These are phyloP conservation scores for Thripadectes ignobilis DNA, from an alignment of 2,797 vertebrate genomes.

Conservation along the genomic window DNA sequence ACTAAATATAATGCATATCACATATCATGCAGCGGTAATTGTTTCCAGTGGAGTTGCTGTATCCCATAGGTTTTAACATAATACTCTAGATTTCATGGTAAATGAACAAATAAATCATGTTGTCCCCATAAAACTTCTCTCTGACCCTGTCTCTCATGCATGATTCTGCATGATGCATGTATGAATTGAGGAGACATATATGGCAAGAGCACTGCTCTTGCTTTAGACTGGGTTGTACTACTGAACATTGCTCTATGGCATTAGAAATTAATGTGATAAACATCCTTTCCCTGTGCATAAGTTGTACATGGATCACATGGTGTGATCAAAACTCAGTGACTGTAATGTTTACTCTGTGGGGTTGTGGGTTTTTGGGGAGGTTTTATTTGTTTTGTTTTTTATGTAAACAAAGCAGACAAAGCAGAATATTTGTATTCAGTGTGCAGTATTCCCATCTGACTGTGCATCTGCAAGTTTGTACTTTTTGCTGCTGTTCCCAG, in stretches of 20 bases:
- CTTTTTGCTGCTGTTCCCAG: neutral
- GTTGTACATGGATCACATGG: neutral
- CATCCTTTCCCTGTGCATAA: neutral
- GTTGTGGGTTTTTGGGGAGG: neutral
- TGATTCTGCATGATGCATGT: neutral
- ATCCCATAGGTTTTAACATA: conserved; percentile 36
- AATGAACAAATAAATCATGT: conserved; percentile 39
- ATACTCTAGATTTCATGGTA: conserved; percentile 36
- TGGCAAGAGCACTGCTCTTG: neutral
- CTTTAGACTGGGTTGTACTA: neutral
- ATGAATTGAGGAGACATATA: neutral
- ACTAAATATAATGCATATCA: conserved; percentile 21
- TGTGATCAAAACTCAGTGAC: neutral
- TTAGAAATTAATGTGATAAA: neutral
- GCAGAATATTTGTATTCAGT: neutral
- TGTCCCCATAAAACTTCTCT: conserved; percentile 6
- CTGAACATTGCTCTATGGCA: neutral
- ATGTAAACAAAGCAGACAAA: neutral
- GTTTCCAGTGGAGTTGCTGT: conserved; percentile 34
- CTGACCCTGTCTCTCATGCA: neutral
- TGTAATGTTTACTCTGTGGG: neutral
- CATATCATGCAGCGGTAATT: neutral
- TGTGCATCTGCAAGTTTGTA: neutral
- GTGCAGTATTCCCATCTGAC: neutral
- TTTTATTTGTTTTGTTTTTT: neutral